Evolutionary conservation across 2,888 invertebrate genomes (phyloP), one percentile per base, ranked within the genome.

Genomic region (Hyposoter dolosus): DNA sequence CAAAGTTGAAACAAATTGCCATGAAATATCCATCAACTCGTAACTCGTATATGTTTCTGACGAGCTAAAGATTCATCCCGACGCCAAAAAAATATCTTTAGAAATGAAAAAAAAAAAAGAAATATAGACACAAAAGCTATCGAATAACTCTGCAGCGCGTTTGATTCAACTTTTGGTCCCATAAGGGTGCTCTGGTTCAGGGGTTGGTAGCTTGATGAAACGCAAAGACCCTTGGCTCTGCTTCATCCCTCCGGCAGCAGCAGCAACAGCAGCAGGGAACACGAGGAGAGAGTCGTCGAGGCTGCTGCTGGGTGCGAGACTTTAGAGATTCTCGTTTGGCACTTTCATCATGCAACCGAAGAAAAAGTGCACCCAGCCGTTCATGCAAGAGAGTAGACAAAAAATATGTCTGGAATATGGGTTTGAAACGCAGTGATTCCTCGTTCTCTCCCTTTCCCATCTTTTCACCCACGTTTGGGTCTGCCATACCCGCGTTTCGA

Each of bases 321-420:
- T 60, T 60, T 60, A 6, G 60, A 60, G 60, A 60, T 23, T 60
- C 60, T 60, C 47, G 43, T 71, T 63, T 71, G 15, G 23, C 32
- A 45, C 69, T 80, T 45, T 47, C 40, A 50, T 63, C 45, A n/a
- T n/a, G n/a, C n/a, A 50, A 65, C 65, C 50, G 40, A 50, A 65
- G 56, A 60, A 40, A 74, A 65, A 65, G 47, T 23, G 15, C 19
- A 80, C 45, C 53, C 3, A 40, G 69, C 17, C 19, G 15, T 15
- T 17, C 1, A 77, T 35, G 32, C 12, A 6, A 32, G 50, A 50
- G 53, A 50, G 17, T 15, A 32, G 60, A 60, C 15, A 74, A 43
- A 50, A 71, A 32, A 71, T 32, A 71, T n/a, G 65, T 65, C 60
- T 28, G 60, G 60, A 23, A 45, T 19, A 40, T 35, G 4, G 10